Conservation (phyloP, 2,113 vertebrate species). For the Pangasianodon gigas region DNA sequence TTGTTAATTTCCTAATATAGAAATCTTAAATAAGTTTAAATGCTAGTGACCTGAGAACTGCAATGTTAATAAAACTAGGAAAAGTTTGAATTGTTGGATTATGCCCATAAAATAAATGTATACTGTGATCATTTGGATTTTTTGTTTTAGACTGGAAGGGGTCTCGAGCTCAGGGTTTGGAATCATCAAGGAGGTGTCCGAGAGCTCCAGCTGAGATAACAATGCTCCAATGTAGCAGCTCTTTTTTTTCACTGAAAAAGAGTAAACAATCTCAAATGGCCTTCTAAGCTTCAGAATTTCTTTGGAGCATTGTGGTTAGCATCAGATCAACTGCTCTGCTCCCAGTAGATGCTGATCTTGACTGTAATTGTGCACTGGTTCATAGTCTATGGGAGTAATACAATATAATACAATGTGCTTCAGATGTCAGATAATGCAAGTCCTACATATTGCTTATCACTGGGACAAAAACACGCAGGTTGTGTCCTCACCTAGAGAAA, state of each 20-base stretch:
- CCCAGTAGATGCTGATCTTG: slow-evolving; percentile 7
- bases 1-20: neutral
- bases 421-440: slow-evolving; percentile 52
- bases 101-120: neutral
- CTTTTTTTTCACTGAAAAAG: neutral
- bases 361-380: slow-evolving; percentile 12
- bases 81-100: neutral
- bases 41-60: neutral
- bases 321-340: slow-evolving; percentile 5
- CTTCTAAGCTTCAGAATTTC: neutral
- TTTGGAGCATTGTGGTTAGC: neutral
- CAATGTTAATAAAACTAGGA: neutral
- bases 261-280: neutral
- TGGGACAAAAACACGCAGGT: slow-evolving; percentile 28
- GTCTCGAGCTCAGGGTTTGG: neutral
- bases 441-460: slow-evolving; percentile 60
- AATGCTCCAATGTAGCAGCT: neutral
- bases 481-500: slow-evolving; percentile 22
- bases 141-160: neutral
- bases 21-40: neutral
- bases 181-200: neutral
- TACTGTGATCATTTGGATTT: neutral
- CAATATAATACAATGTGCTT: slow-evolving; percentile 4
- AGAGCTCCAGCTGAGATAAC: neutral
- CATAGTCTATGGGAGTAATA: neutral